Conservation (phyloP, 2,797 vertebrate genomes). For the Remorina albescens region DNA sequence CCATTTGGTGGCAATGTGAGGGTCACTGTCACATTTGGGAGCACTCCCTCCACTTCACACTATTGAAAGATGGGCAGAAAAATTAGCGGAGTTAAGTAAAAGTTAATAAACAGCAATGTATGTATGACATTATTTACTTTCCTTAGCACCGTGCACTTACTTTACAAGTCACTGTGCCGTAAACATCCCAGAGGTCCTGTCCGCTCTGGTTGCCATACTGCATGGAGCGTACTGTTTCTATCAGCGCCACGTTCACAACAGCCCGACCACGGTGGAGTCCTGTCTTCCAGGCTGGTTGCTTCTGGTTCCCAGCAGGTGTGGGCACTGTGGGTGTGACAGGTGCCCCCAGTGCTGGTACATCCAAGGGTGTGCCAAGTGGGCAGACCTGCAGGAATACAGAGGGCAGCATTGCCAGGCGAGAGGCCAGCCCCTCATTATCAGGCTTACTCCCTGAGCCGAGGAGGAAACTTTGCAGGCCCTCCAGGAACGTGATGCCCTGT, state of each 20-base stretch:
- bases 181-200: slow-evolving; percentile 94
- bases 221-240: slow-evolving; percentile 93
- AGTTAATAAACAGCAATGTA: neutral
- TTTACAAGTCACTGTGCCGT: slow-evolving; percentile 93
- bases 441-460: slow-evolving; percentile 82
- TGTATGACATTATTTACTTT: neutral
- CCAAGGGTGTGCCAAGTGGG: slow-evolving; percentile 91
- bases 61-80: slow-evolving; percentile 62
- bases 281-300: slow-evolving; percentile 92
- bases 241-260: slow-evolving; percentile 88
- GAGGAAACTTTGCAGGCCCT: slow-evolving; percentile 89
- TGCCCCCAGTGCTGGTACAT: slow-evolving; percentile 77
- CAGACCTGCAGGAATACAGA: slow-evolving; percentile 89
- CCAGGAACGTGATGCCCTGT: slow-evolving; percentile 89
- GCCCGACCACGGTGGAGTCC: slow-evolving; percentile 89
- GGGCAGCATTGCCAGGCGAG: slow-evolving; percentile 85
- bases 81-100: neutral
- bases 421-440: slow-evolving; percentile 85
- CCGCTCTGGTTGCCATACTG: slow-evolving; percentile 89
- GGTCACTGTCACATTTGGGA: slow-evolving; percentile 91
- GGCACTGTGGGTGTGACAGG: slow-evolving; percentile 54
- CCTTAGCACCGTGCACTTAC: slow-evolving; percentile 77
- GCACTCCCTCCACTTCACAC: slow-evolving; percentile 95
- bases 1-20: slow-evolving; percentile 92
- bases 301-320: slow-evolving; percentile 79